Conservation (phyloP, 2,888 invertebrate genomes). For the Stegana nigrithorax region DNA sequence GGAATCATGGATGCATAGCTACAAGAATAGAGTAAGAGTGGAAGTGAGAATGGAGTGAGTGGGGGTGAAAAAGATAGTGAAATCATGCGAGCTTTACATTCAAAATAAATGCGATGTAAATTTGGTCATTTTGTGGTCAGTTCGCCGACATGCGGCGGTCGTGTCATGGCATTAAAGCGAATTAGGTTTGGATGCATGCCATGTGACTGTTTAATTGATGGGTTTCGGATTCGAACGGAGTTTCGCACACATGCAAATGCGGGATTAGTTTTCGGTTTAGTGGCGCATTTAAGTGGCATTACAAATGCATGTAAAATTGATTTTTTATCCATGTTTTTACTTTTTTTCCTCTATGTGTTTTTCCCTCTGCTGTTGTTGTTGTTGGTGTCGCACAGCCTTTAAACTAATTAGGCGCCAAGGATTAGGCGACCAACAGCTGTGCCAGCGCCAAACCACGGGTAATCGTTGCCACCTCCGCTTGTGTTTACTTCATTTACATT, state of each 20-base stretch:
- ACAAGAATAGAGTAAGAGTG: no score
- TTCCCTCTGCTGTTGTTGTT: not conserved
- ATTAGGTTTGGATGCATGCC: slow-evolving; percentile 8
- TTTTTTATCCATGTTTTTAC: not conserved
- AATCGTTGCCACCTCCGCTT: no score
- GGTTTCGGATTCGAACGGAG: not conserved
- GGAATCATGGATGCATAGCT: no score
- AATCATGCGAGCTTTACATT: no score
- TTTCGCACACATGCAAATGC: not conserved
- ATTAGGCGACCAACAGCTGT: not conserved
- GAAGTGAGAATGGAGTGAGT: no score
- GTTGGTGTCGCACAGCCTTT: slow-evolving; percentile 14
- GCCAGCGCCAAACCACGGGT: no score
- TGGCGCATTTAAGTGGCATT: slow-evolving; percentile 52
- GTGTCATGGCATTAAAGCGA: slow-evolving; percentile 7
- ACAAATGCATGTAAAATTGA: slow-evolving; percentile 35
- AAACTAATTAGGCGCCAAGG: slow-evolving; percentile 41
- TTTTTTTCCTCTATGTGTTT: not conserved
- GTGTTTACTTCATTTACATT: not conserved
- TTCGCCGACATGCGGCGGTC: slow-evolving; percentile 6
- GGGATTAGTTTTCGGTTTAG: slow-evolving; percentile 47
- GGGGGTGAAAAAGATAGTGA: no score
- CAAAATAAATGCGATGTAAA: slow-evolving; percentile 13
- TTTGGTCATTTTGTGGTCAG: slow-evolving; percentile 15
- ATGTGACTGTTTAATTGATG: slow-evolving; percentile 2